These are phyloP conservation scores for Sus scrofa DNA, from an alignment of 2,113 vertebrate species.

Conservation along the genomic window T2T-Sscrofa CM000828.6:30921501-30922000, in stretches of 20 bases:
- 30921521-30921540: not conserved
- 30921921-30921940: not conserved
- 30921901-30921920: slow-evolving; percentile 49
- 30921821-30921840: not conserved
- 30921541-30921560: not conserved
- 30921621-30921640: not conserved
- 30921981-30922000: not conserved
- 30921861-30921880: not conserved
- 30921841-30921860: slow-evolving; percentile 26
- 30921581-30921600: not conserved
- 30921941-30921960: slow-evolving; percentile 39
- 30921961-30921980: slow-evolving; percentile 48
- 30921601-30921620: not conserved
- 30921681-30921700: not conserved
- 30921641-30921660: not conserved
- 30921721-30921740: not conserved
- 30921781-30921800: not conserved
- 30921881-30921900: not conserved
- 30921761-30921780: not conserved
- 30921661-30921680: not conserved
- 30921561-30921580: not conserved
- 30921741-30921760: not conserved
- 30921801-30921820: not conserved
- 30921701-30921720: not conserved
- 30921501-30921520: not conserved